Base-by-base conservation (phyloP, 2,888 invertebrate genomes). In the Metalampra italica region DNA sequence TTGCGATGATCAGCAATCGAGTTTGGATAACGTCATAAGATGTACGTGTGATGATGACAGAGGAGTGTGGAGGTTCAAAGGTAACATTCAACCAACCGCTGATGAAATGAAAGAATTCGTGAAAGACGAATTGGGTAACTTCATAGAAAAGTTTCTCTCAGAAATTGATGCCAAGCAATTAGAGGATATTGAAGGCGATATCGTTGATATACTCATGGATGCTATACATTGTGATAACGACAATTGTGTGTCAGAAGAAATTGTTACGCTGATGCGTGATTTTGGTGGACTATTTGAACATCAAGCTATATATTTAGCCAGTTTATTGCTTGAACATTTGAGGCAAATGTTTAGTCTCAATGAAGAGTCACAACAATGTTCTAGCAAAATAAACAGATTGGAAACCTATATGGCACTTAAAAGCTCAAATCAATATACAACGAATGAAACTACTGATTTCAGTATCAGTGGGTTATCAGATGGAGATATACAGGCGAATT, bases 111-210 rank as follows among this genome's bases (percentile, higher is more conserved):
- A 57, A 52, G 53, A 58, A 2, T 67, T 74, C 39, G 51, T 75
- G 9, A 55, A 54, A 22, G 45, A 59, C 39, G 66, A 72, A 54
- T 45, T 82, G n/a, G 43, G 46, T 5, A 46, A 60, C 0, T 71
- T 71, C 45, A 49, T 64, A 11, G 46, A 55, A 2, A 66, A 64
- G 52, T 64, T 52, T 39, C 49, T 57, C 42, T 45, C 66, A 15
- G 53, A 52, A 30, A 51, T 66, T 29, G 57, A 59, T 47, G 46
- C 55, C 7, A 52, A 60, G 11, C 50, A 50, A 1, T 51, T 66
- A 22, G 48, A 58, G 14, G 60, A 61, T n/a, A 52, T 82, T 11
- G 68, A 70, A 62, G 60, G 59, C n/a, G 76, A 80, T 34, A 37
- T 84, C 1, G 50, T 62, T 0, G 65, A 68, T 53, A 52, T 75